Conservation (phyloP, 2,113 vertebrate species). For the Uria aalge region DNA sequence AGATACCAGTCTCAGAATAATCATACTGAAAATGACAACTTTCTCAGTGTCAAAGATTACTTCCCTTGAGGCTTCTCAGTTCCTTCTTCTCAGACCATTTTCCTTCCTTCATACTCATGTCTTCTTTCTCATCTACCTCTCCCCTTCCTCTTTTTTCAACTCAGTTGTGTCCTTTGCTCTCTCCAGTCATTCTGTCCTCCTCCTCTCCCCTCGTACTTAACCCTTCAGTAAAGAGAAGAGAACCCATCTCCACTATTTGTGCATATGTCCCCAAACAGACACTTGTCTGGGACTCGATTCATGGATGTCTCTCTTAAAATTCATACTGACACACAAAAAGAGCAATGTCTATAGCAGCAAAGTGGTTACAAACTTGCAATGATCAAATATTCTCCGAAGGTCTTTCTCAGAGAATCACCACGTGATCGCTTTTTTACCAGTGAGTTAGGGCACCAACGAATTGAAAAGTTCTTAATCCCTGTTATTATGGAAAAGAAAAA, state of each 20-base stretch:
- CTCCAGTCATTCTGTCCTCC: not conserved
- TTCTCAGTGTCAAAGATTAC: constrained; percentile 3
- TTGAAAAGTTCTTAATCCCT: not conserved
- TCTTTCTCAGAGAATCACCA: not conserved
- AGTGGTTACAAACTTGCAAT: not conserved
- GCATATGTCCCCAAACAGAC: not conserved
- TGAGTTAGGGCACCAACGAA: not conserved
- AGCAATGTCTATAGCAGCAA: not conserved
- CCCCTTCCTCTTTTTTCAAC: not conserved
- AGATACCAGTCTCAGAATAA: not conserved
- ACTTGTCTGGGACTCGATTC: not conserved
- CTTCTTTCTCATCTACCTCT: not conserved
- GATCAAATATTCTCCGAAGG: not conserved
- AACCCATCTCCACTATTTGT: not conserved
- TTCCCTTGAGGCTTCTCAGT: constrained; percentile 40
- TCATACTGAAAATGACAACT: constrained; percentile 15
- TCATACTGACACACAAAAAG: not conserved
- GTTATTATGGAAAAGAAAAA: not conserved
- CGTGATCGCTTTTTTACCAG: not conserved
- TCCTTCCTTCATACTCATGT: not conserved
- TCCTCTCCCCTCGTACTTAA: not conserved
- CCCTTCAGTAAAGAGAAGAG: not conserved
- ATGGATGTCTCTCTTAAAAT: not conserved
- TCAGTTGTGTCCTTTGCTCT: not conserved
- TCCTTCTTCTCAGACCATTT: not conserved